These are phyloP conservation scores for Reticulitermes speratus DNA, from an alignment of 1,140 invertebrate genomes.

Conservation along the genomic window DNA sequence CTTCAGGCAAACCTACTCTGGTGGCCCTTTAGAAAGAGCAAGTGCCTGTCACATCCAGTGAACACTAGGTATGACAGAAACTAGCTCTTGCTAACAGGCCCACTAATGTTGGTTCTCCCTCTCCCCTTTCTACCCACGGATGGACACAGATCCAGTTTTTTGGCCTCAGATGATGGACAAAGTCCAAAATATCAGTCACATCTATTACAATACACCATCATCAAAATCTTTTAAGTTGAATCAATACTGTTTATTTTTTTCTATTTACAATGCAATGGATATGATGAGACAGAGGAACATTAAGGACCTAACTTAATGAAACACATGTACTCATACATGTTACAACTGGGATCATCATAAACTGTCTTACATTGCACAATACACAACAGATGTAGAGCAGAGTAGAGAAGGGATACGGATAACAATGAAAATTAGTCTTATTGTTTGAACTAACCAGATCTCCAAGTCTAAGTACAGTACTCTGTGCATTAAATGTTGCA, in stretches of 20 bases:
- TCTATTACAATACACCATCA: no score
- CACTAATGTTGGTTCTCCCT: no score
- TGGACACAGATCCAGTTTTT: no score
- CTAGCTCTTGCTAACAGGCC: no score
- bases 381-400: background rate
- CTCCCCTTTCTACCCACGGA: no score
- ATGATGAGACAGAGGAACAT: background rate
- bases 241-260: background rate
- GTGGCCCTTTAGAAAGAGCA: no score
- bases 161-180: no score
- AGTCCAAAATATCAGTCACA: no score
- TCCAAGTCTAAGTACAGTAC: background rate
- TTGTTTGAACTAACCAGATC: background rate
- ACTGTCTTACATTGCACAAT: background rate
- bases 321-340: background rate
- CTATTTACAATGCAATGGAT: background rate
- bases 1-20: no score
- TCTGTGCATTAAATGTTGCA: constrained; percentile 12
- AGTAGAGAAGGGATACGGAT: background rate
- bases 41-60: no score
- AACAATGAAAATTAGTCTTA: background rate
- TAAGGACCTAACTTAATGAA: background rate
- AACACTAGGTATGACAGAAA: no score
- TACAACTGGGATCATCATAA: background rate
- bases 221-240: no score